Evolutionary conservation across 92 coral and sea anemone species (phyloP).

Genomic region (Paramuricea clavata): DNA sequence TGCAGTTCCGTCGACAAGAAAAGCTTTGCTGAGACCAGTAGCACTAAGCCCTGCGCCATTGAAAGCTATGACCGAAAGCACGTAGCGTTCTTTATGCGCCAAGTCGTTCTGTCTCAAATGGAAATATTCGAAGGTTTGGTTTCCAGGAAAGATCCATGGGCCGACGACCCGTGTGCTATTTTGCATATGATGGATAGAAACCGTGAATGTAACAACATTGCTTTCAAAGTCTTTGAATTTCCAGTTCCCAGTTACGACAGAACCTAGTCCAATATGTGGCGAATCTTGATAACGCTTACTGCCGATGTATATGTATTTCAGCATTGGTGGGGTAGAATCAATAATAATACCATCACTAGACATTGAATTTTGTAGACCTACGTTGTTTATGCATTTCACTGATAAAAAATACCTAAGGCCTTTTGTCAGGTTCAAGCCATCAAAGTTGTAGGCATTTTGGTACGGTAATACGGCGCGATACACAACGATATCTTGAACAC

Average conservation of each 20-base stretch:
- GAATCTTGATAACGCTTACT: conserved; percentile 34
- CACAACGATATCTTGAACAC: conserved; percentile 70
- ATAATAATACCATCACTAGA: conserved; percentile 80
- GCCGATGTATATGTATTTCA: conserved; percentile 63
- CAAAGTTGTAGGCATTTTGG: conserved; percentile 56
- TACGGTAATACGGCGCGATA: conserved; percentile 63
- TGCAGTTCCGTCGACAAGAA: conserved; percentile 80
- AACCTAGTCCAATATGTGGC: neutral
- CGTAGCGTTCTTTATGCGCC: conserved; percentile 66
- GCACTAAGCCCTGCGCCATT: conserved; percentile 79
- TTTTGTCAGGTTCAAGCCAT: conserved; percentile 39
- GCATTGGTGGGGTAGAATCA: conserved; percentile 82
- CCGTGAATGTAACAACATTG: conserved; percentile 58
- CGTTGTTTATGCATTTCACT: conserved; percentile 80
- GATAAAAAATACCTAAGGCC: conserved; percentile 91
- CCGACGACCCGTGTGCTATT: conserved; percentile 44
- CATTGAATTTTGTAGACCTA: conserved; percentile 75
- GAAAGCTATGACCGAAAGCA: conserved; percentile 71
- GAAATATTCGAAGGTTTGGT: conserved; percentile 50
- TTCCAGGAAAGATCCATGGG: conserved; percentile 62
- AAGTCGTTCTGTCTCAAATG: conserved; percentile 32
- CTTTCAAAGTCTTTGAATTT: conserved; percentile 85
- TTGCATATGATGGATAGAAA: conserved; percentile 30
- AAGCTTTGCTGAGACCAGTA: conserved; percentile 78
- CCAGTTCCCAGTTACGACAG: conserved; percentile 53